Conservation (phyloP, 1,140 invertebrate genomes). For the Hypothenemus hampei region DNA sequence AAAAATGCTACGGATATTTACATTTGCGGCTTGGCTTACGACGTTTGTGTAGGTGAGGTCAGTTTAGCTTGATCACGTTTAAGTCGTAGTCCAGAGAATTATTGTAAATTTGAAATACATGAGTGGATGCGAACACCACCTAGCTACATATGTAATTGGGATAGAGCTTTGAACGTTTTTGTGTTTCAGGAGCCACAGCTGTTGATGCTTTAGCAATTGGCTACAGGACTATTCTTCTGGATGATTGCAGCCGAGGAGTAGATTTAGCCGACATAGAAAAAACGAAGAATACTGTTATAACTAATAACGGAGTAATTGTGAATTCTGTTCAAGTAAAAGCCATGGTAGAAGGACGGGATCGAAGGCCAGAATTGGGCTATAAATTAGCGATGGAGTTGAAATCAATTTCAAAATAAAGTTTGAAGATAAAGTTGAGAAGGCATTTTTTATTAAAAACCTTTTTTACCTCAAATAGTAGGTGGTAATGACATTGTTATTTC, state of each 20-base stretch:
- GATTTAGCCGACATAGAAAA: slow-evolving; percentile 76
- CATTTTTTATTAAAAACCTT: too few relatives aligned
- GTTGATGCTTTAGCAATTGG: slow-evolving; percentile 81
- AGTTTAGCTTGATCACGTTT: slow-evolving; percentile 1
- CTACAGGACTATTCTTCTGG: slow-evolving; percentile 83
- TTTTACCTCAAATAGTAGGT: too few relatives aligned
- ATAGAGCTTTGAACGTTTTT: background rate
- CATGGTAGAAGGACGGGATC: slow-evolving; percentile 82
- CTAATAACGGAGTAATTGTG: slow-evolving; percentile 73
- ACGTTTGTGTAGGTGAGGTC: slow-evolving; percentile 85
- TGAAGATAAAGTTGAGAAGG: too few relatives aligned
- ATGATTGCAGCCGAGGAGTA: slow-evolving; percentile 88
- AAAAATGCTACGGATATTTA: slow-evolving; percentile 87
- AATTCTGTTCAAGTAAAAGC: slow-evolving; percentile 60
- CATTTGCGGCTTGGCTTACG: slow-evolving; percentile 92
- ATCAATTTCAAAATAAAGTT: slow-evolving; percentile 45
- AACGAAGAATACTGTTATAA: slow-evolving; percentile 69
- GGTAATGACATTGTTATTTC: background rate
- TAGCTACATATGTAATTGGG: too few relatives aligned
- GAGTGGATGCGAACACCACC: too few relatives aligned
- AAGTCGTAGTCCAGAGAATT: background rate
- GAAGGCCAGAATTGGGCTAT: slow-evolving; percentile 80
- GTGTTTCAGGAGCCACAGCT: slow-evolving; percentile 69
- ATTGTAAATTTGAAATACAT: background rate
- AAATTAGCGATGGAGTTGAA: slow-evolving; percentile 80